Base-by-base conservation (phyloP, 2,113 vertebrate species). In the Podarcis muralis region DNA sequence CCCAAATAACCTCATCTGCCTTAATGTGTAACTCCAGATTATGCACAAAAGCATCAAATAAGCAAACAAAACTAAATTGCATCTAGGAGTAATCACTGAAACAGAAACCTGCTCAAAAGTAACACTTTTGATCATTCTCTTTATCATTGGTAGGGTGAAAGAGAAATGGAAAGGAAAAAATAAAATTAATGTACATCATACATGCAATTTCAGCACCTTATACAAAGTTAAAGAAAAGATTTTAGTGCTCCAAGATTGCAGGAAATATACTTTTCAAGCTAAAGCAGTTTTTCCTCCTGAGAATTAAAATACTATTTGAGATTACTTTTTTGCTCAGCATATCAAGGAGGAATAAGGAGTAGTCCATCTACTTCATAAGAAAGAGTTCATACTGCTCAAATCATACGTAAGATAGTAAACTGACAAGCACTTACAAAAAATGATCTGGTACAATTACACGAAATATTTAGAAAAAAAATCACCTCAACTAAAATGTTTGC, bases 31-130 rank as follows among this genome's bases (percentile, higher is more conserved):
- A 71, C 65, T 89, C 74, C 15, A 78, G 6, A 11, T 87, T 40
- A 11, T 87, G 7, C 13, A 92, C 86, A 92, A 92, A 77, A 80
- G 92, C 81, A 75, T 81, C 66, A 81, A 85, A 27, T 84, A 85
- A 77, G 1, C 8, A n/a, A 90, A n/a, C 13, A 32, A 87, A 90
- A 84, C 22, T 5, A 81, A 13, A 74, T 12, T n/a, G 0, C 62
- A 59, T 0, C 8, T 25, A 86, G n/a, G n/a, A 89, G 57, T 91
- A 84, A 87, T 76, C 35, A 71, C 9, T 4, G n/a, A 88, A 88
- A 90, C 7, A 74, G 66, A 13, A 88, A 85, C 6, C 20, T 75
- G 11, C 23, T 87, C 69, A 86, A 75, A 90, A 35, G 4, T 6
- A 83, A 12, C 3, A 25, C 27, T 76, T 65, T 4, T 85, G 22